A percentile compares a stretch with the other conserved stretches of the same genome.
These are phyloP conservation scores for Cydia amplana DNA, from an alignment of 1,140 invertebrate species.

Conservation along the genomic window DNA sequence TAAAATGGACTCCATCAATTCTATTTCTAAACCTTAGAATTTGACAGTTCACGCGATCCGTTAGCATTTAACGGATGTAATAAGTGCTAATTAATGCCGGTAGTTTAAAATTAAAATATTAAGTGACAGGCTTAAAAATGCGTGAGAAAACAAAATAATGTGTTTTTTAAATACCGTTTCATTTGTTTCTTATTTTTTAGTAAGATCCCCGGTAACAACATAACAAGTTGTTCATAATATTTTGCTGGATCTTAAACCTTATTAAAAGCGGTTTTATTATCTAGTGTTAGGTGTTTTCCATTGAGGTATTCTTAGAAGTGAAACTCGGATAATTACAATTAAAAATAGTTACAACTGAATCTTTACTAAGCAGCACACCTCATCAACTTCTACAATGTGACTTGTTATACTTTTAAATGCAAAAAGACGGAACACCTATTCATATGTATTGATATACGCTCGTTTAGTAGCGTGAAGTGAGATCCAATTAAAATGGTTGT, in stretches of 20 bases:
- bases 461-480: not conserved
- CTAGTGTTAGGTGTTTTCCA: no score
- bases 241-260: no score
- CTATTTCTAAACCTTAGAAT: not conserved
- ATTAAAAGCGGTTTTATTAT: no score
- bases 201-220: not conserved
- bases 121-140: conserved; percentile 9
- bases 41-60: conserved; percentile 28
- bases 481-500: conserved; percentile 4
- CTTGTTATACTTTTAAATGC: not conserved
- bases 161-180: not conserved
- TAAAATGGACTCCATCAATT: conserved; percentile 10
- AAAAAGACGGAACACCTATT: not conserved
- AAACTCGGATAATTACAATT: not conserved
- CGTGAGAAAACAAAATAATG: conserved; percentile 15
- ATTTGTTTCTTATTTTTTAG: not conserved
- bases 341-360: not conserved
- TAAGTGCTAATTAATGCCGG: conserved; percentile 11
- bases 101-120: conserved; percentile 25
- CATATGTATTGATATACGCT: not conserved
- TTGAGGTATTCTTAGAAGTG: not conserved
- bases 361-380: not conserved
- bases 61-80: conserved; percentile 14
- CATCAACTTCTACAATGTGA: not conserved
- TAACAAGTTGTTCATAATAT: no score